These are phyloP conservation scores for Brachionus rotundiformis DNA, from an alignment of 1,140 invertebrate species.

Conservation along the genomic window DNA sequence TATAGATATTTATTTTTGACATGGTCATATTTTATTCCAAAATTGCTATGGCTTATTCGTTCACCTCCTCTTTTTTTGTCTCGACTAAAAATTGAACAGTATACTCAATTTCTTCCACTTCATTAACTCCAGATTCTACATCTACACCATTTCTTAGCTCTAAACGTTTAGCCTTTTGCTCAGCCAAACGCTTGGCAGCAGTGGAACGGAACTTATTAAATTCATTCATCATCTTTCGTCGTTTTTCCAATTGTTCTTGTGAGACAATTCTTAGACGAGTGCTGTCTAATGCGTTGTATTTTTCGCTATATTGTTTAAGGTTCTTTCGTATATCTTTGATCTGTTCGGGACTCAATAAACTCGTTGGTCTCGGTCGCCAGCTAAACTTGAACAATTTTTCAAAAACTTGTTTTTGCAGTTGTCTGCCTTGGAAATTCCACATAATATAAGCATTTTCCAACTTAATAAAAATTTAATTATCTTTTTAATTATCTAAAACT, in stretches of 20 bases:
- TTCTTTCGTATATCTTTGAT: conserved; percentile 58
- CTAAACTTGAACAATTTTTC: conserved; percentile 90
- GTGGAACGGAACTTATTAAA: conserved; percentile 4
- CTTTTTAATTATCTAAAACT: conserved; percentile 53
- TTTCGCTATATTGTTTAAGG: conserved; percentile 39
- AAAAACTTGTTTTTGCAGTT: conserved; percentile 77
- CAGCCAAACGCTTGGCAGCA: neutral
- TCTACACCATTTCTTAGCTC: conserved; percentile 29
- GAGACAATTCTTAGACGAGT: conserved; percentile 1
- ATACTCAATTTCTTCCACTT: conserved; percentile 47
- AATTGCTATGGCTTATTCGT: neutral
- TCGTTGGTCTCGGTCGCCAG: conserved; percentile 90
- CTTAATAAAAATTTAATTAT: conserved; percentile 57
- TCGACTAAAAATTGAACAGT: conserved; percentile 48
- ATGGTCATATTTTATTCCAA: neutral
- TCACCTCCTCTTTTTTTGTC: conserved; percentile 49
- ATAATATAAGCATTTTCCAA: conserved; percentile 92
- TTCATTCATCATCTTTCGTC: conserved; percentile 30
- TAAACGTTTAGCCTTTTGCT: conserved; percentile 29
- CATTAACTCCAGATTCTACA: neutral
- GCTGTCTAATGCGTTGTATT: conserved; percentile 7
- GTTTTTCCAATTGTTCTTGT: conserved; percentile 29
- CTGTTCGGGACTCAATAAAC: conserved; percentile 73
- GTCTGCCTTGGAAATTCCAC: conserved; percentile 84
- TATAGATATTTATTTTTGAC: neutral